A percentile compares a stretch with the other conserved stretches of the same genome.
These are phyloP conservation scores for Strigamia transsilvanica DNA, from an alignment of 2,888 invertebrate genomes.

Conservation along the genomic window DNA sequence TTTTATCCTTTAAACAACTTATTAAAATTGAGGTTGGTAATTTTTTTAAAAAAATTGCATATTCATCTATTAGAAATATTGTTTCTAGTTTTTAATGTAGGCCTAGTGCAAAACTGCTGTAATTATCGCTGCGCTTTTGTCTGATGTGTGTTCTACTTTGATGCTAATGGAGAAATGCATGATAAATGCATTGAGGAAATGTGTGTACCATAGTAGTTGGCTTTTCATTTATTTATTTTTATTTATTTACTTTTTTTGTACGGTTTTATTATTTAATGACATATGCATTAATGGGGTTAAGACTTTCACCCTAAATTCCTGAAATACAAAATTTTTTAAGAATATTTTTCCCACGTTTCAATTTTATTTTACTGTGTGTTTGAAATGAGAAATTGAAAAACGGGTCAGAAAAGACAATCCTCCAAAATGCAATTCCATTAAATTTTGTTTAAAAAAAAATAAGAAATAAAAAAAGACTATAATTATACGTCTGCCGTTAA, in stretches of 20 bases:
- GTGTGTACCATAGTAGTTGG: neutral
- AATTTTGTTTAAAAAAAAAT: neutral
- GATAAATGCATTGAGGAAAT: constrained; percentile 30
- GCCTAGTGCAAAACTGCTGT: neutral
- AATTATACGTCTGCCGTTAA: neutral
- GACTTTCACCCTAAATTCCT: constrained; percentile 44
- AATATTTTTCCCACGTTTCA: constrained; percentile 10
- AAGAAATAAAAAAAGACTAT: neutral
- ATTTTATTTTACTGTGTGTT: constrained; percentile 12
- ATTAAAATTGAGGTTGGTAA: neutral
- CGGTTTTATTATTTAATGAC: constrained; percentile 22
- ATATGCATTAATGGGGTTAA: constrained; percentile 46
- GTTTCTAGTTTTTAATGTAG: neutral
- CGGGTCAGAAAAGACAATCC: constrained; percentile 1
- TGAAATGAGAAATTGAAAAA: constrained; percentile 22
- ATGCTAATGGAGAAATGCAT: neutral
- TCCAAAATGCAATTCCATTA: neutral
- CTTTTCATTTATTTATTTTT: neutral
- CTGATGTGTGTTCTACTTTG: neutral
- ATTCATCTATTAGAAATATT: neutral
- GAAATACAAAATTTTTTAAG: neutral
- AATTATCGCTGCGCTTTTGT: neutral
- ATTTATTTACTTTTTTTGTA: neutral
- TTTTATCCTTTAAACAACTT: neutral
- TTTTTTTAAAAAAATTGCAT: constrained; percentile 11